A percentile compares a stretch with the other conserved stretches of the same genome.
Conservation (phyloP, 2,797 vertebrate genomes). For the Acanthurus leucopareius region DNA sequence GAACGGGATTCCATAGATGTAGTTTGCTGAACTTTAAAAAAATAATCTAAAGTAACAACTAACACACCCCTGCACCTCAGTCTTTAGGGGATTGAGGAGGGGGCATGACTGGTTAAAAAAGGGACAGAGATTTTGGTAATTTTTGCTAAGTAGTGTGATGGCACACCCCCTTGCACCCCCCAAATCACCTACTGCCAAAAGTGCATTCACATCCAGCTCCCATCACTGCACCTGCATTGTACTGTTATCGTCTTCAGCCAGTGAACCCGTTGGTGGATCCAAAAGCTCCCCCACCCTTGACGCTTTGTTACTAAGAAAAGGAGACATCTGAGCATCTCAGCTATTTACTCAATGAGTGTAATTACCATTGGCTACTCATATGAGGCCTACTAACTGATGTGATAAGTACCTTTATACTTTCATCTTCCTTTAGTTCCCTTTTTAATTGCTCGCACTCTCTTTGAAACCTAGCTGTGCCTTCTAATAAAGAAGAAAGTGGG, state of each 20-base stretch:
- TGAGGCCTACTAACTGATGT: conserved; percentile 84
- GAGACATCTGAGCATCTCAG: conserved; percentile 62
- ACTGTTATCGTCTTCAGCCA: conserved; percentile 38
- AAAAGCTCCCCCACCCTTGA: conserved; percentile 60
- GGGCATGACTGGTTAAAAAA: neutral
- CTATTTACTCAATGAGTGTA: conserved; percentile 84
- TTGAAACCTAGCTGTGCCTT: conserved; percentile 90
- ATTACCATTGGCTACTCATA: conserved; percentile 86
- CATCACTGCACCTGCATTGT: conserved; percentile 32
- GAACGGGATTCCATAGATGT: no score
- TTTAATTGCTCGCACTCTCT: conserved; percentile 92
- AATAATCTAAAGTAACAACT: no score
- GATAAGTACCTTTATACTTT: conserved; percentile 90
- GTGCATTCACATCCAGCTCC: neutral
- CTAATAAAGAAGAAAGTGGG: conserved; percentile 83
- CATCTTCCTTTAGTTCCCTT: conserved; percentile 86
- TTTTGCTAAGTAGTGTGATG: neutral
- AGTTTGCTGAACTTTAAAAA: no score
- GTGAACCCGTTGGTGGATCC: conserved; percentile 46
- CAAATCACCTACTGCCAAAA: neutral
- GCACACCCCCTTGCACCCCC: neutral
- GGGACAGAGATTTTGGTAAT: neutral
- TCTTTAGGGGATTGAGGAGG: no score
- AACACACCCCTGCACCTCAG: no score
- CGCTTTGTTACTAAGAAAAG: conserved; percentile 62